These are phyloP conservation scores for Lycodopsis pacificus DNA, from an alignment of 2,797 vertebrate genomes.

Conservation along the genomic window DNA sequence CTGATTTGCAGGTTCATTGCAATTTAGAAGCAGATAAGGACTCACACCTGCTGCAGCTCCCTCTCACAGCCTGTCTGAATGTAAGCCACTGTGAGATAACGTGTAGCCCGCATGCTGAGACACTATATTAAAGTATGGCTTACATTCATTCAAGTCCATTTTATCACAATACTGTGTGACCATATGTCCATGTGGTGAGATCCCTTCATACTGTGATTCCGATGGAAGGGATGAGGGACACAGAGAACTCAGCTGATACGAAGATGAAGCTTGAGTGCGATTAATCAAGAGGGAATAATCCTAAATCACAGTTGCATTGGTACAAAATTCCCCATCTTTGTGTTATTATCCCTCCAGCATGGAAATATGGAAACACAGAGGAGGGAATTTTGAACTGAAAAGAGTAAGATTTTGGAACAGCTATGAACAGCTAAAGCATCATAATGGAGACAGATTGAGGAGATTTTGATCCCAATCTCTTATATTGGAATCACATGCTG, in stretches of 20 bases:
- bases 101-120: neutral
- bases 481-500: neutral
- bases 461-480: neutral
- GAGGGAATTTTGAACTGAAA: neutral
- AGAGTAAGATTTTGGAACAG: neutral
- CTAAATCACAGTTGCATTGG: neutral
- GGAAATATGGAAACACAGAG: neutral
- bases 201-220: neutral
- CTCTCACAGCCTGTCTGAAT: neutral
- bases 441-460: neutral
- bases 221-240: neutral
- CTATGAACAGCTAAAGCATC: neutral
- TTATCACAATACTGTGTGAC: neutral
- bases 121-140: neutral
- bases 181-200: neutral
- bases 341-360: neutral
- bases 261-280: neutral
- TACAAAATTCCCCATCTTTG: conserved; percentile 4
- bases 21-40: conserved; percentile 28
- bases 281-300: neutral
- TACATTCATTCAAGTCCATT: neutral
- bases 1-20: conserved; percentile 42
- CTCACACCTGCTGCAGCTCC: conserved; percentile 24
- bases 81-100: neutral
- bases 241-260: neutral